These are phyloP conservation scores for Rhadinocentrus ornatus DNA, from an alignment of 2,797 vertebrate genomes.

Conservation along the genomic window DNA sequence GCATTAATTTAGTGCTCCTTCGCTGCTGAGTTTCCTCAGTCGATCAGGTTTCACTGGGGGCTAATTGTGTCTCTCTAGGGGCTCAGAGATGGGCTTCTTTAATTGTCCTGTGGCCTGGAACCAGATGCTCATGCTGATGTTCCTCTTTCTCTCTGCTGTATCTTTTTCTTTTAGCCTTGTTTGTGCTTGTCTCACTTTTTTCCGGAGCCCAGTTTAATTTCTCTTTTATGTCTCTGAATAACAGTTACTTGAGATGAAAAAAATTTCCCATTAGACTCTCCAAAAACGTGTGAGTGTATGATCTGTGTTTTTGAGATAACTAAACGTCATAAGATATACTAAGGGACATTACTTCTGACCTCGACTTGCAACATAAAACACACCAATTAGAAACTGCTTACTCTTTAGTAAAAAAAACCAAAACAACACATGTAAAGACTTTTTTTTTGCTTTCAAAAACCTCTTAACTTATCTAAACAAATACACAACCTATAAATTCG, in stretches of 20 bases:
- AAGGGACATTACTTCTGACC: too few species aligned
- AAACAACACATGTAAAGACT: not conserved
- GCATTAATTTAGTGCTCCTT: conserved; percentile 47
- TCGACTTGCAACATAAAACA: not conserved
- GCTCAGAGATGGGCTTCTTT: conserved; percentile 75
- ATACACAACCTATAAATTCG: too few species aligned
- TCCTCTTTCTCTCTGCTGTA: conserved; percentile 22
- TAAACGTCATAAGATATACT: too few species aligned
- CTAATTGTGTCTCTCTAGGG: conserved; percentile 80
- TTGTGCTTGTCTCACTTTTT: conserved; percentile 22
- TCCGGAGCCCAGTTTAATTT: conserved; percentile 20
- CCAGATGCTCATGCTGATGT: conserved; percentile 72
- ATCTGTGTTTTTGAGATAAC: not conserved
- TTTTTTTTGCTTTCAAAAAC: not conserved
- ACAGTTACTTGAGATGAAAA: conserved; percentile 7
- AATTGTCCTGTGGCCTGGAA: conserved; percentile 79
- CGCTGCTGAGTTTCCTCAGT: conserved; percentile 69
- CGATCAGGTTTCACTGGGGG: conserved; percentile 78
- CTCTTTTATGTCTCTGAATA: conserved; percentile 9
- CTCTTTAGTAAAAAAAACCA: not conserved
- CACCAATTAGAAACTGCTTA: not conserved
- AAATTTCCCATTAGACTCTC: not conserved
- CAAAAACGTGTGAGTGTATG: not conserved
- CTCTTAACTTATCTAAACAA: not conserved
- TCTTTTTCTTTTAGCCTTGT: conserved; percentile 27